phyloP scores from a whole-genome alignment of 2,888 invertebrate species.

The Drosophila anceps region DNA sequence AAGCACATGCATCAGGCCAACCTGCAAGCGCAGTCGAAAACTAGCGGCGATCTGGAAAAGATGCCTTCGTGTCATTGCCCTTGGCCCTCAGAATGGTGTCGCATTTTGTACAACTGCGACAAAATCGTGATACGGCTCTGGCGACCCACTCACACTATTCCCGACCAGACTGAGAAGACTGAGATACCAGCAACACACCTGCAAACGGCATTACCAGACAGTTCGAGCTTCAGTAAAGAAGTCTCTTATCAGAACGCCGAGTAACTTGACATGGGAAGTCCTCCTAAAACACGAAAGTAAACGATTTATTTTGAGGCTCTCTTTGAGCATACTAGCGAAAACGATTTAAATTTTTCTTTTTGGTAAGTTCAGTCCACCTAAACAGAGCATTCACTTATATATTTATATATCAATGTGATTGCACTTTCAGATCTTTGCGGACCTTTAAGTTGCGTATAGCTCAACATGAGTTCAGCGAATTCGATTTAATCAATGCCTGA shows the following conservation, averaged over 20 bases:
- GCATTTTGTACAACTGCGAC: conserved; percentile 10
- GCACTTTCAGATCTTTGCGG: not conserved
- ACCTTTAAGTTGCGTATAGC: not conserved
- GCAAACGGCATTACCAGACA: not conserved
- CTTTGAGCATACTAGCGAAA: not conserved
- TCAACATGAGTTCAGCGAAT: not conserved
- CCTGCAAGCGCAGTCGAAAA: not conserved
- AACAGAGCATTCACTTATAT: not conserved
- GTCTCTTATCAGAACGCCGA: not conserved
- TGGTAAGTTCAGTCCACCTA: not conserved
- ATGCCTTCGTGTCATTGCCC: not conserved
- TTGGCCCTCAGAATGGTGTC: conserved; percentile 42
- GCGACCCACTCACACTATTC: not conserved
- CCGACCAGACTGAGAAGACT: not conserved
- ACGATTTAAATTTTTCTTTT: not conserved
- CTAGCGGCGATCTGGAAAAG: not conserved
- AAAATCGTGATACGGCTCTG: fast-evolving
- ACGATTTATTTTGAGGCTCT: no score
- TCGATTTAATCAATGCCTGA: conserved; percentile 8
- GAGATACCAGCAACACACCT: not conserved
- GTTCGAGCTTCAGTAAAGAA: no score
- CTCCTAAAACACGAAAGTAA: not conserved
- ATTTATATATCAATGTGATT: not conserved
- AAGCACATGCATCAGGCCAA: not conserved
- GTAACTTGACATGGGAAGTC: not conserved